A percentile compares a stretch with the other conserved stretches of the same genome.
Evolutionary conservation across 2,888 invertebrate genomes (phyloP).

Genomic region (Euzophera pinguis): DNA sequence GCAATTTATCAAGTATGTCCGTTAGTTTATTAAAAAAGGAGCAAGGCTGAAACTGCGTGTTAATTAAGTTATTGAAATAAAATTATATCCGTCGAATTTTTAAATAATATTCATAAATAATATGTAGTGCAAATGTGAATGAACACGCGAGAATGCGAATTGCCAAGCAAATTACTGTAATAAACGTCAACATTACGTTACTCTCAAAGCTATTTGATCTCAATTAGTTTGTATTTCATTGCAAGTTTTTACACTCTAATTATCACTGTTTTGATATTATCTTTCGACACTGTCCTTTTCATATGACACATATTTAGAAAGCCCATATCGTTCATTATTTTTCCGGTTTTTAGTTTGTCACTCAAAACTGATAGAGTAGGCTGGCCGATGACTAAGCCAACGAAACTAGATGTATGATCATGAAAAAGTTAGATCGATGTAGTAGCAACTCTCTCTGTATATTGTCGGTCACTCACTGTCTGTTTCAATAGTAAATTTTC

Average conservation of each 20-base stretch:
- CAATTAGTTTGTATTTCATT: constrained; percentile 19
- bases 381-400: neutral
- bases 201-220: constrained; percentile 17
- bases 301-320: neutral
- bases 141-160: constrained; percentile 8
- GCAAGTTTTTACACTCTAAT: constrained; percentile 38
- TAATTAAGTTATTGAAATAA: neutral
- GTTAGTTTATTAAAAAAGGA: too few relatives aligned
- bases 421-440: neutral
- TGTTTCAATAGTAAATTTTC: neutral
- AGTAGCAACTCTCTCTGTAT: neutral
- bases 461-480: neutral
- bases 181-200: constrained; percentile 19
- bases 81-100: neutral
- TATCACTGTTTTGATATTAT: constrained; percentile 25
- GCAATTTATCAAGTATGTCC: too few relatives aligned
- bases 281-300: constrained; percentile 20
- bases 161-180: constrained; percentile 16
- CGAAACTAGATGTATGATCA: neutral
- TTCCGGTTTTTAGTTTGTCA: neutral
- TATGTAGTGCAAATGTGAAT: constrained; percentile 6
- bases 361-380: neutral
- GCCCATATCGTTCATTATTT: neutral
- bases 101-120: too few relatives aligned
- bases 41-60: neutral